phyloP scores from a whole-genome alignment of 1,140 invertebrate species.

The Megalonaias nervosa region DNA sequence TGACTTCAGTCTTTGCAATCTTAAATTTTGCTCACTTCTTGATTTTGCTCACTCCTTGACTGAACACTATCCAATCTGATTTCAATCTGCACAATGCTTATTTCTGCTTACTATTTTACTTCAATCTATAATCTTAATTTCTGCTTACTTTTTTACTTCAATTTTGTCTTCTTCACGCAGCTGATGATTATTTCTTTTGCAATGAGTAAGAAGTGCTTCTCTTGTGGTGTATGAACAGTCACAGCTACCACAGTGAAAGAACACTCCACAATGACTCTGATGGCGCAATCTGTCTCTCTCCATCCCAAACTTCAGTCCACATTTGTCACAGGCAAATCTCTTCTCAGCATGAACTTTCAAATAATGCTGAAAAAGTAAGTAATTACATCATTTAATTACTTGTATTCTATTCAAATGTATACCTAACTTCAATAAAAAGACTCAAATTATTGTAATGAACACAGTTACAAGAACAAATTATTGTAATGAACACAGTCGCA shows the following conservation, averaged over 20 bases:
- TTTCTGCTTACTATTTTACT: too few relatives aligned
- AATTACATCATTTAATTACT: not conserved
- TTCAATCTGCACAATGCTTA: too few relatives aligned
- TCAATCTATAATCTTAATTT: constrained; percentile 18
- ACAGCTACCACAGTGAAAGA: constrained; percentile 37
- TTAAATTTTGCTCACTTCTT: too few relatives aligned
- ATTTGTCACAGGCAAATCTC: constrained; percentile 36
- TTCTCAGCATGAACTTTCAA: constrained; percentile 45
- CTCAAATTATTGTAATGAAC: too few relatives aligned
- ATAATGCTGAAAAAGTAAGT: constrained; percentile 41
- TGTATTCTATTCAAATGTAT: not conserved
- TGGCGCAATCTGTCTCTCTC: constrained; percentile 35
- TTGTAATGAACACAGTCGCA: too few relatives aligned
- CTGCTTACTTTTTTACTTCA: constrained; percentile 16
- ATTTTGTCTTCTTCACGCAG: constrained; percentile 26
- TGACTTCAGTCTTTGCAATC: too few relatives aligned
- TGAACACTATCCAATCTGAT: too few relatives aligned
- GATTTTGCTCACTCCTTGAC: too few relatives aligned
- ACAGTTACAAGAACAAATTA: too few relatives aligned
- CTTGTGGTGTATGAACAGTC: constrained; percentile 35
- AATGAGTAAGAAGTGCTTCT: constrained; percentile 41
- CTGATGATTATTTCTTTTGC: constrained; percentile 38
- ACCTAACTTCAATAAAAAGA: too few relatives aligned
- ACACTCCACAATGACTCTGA: constrained; percentile 33
- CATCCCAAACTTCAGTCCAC: constrained; percentile 29